These are phyloP conservation scores for Clostera curtula DNA, from an alignment of 2,888 invertebrate genomes.

Conservation along the genomic window DNA sequence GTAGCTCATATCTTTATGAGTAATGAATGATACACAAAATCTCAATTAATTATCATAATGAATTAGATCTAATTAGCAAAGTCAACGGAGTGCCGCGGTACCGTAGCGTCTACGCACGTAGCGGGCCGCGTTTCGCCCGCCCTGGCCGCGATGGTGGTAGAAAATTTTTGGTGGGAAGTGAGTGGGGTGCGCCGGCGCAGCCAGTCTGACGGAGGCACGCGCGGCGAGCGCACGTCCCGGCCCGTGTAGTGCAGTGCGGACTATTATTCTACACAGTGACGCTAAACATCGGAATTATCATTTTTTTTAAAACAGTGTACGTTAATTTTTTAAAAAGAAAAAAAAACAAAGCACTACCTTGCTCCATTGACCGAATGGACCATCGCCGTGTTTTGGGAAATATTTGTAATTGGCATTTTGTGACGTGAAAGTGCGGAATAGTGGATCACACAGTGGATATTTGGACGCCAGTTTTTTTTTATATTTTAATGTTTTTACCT, in stretches of 20 bases:
- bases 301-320: slow-evolving; percentile 46
- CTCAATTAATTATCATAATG: slow-evolving; percentile 18
- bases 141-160: slow-evolving; percentile 58
- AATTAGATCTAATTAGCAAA: slow-evolving; percentile 22
- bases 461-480: slow-evolving; percentile 48
- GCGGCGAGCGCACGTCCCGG: slow-evolving; percentile 58
- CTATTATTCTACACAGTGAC: slow-evolving; percentile 43
- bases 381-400: slow-evolving; percentile 44
- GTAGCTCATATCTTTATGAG: no score
- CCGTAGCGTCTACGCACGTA: slow-evolving; percentile 19
- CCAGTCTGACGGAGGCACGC: slow-evolving; percentile 56
- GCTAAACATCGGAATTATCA: slow-evolving; percentile 30
- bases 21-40: slow-evolving; percentile 21
- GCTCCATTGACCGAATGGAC: slow-evolving; percentile 30
- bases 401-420: slow-evolving; percentile 72
- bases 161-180: slow-evolving; percentile 70
- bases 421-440: slow-evolving; percentile 60
- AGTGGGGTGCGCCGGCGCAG: slow-evolving; percentile 71
- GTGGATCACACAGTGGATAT: slow-evolving; percentile 56
- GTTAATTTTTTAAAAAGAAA: slow-evolving; percentile 30
- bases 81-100: not conserved
- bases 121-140: slow-evolving; percentile 51
- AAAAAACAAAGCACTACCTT: slow-evolving; percentile 34
- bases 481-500: slow-evolving; percentile 24
- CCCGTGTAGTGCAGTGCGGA: slow-evolving; percentile 41